Base-by-base conservation (phyloP, 1,140 invertebrate genomes). In the Scaptomyza graminum region DNA sequence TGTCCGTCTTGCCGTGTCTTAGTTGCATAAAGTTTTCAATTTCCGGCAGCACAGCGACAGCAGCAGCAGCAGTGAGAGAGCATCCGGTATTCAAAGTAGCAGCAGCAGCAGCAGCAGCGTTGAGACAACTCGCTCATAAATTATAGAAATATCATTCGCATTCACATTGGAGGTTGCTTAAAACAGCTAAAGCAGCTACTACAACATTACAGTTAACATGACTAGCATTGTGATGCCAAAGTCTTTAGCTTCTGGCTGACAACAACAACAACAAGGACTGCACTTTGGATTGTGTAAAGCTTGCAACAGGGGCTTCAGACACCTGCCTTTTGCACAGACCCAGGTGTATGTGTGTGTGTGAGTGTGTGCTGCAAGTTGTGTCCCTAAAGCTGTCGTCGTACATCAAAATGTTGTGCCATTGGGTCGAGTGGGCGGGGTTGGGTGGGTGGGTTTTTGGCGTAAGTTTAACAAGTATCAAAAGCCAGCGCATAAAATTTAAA, bases 401-500 rank as follows among this genome's bases (percentile, higher is more conserved):
- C 49, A 52, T 63, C 60, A 63, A 52, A 51, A 63, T 63, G 49
- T 63, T 63, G 47, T 47, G 46, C 59, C 25, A 5, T 5, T 34
- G 31, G 6, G 37, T 41, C 55, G 22, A 43, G 13, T 15, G n/a
- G 12, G n/a, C 9, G 34, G 34, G 9, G 34, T 11, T 5, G 37
- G n/a, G 37, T 41, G 37, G 37, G 3, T 31, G 37, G 9, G n/a
- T n/a, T n/a, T 9, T 22, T 37, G 12, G 31, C 18, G 54, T 15
- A 16, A 52, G 60, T 37, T 54, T 50, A 56, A 63, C 70, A 69
- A 55, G 55, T 59, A 72, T 72, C 52, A 76, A 72, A 72, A 64
- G 37, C 47, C 60, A 59, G 60, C 68, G 61, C 76, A 76, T 70
- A 65, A 70, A 76, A 74, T 69, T 81, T 74, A 62, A 76, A 69